Base-by-base conservation (phyloP, 2,113 vertebrate species). In the Corydoras maculifer region DNA sequence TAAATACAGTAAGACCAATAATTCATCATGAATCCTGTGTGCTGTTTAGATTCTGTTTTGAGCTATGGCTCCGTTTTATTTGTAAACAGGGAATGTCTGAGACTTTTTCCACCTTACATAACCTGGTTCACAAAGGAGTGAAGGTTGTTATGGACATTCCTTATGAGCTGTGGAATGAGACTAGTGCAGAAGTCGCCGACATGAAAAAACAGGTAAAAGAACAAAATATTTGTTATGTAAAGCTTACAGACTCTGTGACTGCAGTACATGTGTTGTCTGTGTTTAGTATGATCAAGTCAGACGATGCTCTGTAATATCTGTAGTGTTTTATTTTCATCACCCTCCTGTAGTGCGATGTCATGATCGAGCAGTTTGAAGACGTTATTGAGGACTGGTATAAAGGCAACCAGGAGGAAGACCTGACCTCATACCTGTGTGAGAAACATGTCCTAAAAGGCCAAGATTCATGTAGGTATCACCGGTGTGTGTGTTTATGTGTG, bases 101-200 rank as follows among this genome's bases (percentile, higher is more conserved):
- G 87, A 99, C 97, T 0, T 99, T 99, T 35, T 94, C 96, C 84
- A 99, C 97, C 0, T 88, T 99, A 0, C 95, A 99, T 65, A 94
- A 93, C 65, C 80, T 99, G 80, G 97, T 99, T 29, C 92, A 94
- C 68, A 98, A 98, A 80, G 97, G 97, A 0, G 97, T 98, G 77
- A 98, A 98, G 77, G 97, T 99, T 77, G 97, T 99, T 81, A 99
- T 99, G 97, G 97, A 99, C 72, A 98, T 99, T 61, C 97, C 97
- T 25, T 99, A 91, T 0, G 97, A 98, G 83, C 88, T 98, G 66
- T 99, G 97, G 97, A 99, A 98, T 0, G 97, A 99, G 87, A 99
- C 97, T 0, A 98, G 96, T 0, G 97, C 97, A 0, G 97, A 99
- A 77, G 96, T 99, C 53, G 91, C 95, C 0, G 97, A 99, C 82